phyloP scores from a whole-genome alignment of 2,113 vertebrate species.

The Dipodomys ordii region DNA sequence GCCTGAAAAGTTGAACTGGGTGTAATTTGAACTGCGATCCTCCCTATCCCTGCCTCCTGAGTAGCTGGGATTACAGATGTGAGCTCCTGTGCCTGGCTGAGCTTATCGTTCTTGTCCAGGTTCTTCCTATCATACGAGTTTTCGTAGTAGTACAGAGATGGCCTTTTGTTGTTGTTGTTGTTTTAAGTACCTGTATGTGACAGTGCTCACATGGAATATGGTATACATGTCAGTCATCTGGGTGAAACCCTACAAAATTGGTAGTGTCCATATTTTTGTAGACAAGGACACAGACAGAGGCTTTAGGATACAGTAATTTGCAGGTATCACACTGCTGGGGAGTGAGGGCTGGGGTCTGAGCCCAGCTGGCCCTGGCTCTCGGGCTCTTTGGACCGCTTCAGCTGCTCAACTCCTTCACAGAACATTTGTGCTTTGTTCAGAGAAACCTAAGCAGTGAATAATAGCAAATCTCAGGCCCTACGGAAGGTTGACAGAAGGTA shows the following conservation, averaged over 20 bases:
- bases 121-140: neutral
- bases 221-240: neutral
- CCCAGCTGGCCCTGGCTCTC: slow-evolving; percentile 9
- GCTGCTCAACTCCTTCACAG: neutral
- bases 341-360: neutral
- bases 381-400: neutral
- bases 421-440: slow-evolving; percentile 17
- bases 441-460: neutral
- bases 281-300: neutral
- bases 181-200: neutral
- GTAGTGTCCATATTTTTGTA: neutral
- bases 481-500: slow-evolving; percentile 22
- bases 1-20: too few relatives aligned
- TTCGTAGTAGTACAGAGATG: neutral
- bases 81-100: neutral
- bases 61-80: too few relatives aligned
- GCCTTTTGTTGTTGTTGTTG: neutral
- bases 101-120: neutral
- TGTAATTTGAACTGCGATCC: too few relatives aligned
- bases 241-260: neutral
- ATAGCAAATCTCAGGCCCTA: neutral
- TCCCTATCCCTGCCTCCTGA: too few relatives aligned
- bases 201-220: neutral
- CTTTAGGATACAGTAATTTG: slow-evolving; percentile 24
- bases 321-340: neutral